These are phyloP conservation scores for Agonopterix arenella DNA, from an alignment of 2,888 invertebrate species.

Conservation along the genomic window DNA sequence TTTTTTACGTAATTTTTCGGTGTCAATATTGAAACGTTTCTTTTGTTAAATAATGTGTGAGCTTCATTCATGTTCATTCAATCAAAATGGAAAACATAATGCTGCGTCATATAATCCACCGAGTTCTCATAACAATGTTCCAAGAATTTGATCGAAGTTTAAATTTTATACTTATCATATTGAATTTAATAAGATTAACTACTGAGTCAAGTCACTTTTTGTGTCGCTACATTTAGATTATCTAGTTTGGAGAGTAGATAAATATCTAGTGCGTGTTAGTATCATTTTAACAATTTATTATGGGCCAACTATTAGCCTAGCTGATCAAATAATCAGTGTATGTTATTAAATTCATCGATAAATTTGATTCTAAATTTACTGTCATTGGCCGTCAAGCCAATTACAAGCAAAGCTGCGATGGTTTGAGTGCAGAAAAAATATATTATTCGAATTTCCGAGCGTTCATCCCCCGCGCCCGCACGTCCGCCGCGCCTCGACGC, in stretches of 20 bases:
- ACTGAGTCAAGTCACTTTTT: constrained; percentile 26
- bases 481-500: constrained; percentile 73
- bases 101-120: constrained; percentile 46
- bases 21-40: constrained; percentile 45
- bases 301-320: too few species aligned
- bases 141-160: constrained; percentile 39
- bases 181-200: constrained; percentile 44
- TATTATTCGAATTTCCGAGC: constrained; percentile 72
- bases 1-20: constrained; percentile 56
- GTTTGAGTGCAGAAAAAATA: constrained; percentile 70
- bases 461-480: constrained; percentile 74
- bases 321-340: too few species aligned
- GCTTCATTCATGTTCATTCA: constrained; percentile 45
- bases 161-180: constrained; percentile 43
- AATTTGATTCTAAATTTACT: constrained; percentile 56
- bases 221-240: constrained; percentile 12
- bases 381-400: constrained; percentile 66
- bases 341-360: constrained; percentile 30
- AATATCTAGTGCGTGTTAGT: too few species aligned
- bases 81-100: constrained; percentile 44
- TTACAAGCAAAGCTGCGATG: constrained; percentile 69
- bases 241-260: too few species aligned
- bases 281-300: too few species aligned
- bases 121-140: constrained; percentile 42
- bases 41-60: constrained; percentile 38